A percentile compares a stretch with the other conserved stretches of the same genome.
phyloP scores from a whole-genome alignment of 2,797 vertebrate species.

The Linurgus olivaceus region DNA sequence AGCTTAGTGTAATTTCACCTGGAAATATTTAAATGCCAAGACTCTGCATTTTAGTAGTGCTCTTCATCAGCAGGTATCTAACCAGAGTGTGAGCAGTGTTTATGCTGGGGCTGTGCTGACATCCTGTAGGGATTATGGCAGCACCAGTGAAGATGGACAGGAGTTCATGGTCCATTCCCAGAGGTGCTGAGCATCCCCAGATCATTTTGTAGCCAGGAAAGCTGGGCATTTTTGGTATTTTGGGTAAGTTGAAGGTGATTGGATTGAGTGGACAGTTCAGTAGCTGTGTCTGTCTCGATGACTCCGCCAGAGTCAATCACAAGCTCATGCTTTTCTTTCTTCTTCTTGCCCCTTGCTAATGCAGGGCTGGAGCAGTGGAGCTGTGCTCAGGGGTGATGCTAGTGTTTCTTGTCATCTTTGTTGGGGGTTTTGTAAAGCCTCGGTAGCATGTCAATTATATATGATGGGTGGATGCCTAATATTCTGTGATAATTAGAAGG shows the following conservation, averaged over 20 bases:
- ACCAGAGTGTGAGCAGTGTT: not conserved
- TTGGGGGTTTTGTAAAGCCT: conserved; percentile 55
- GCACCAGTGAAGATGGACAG: fast-evolving
- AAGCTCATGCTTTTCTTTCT: not conserved
- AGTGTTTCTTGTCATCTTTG: conserved; percentile 56
- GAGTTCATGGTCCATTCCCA: not conserved
- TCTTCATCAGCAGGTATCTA: not conserved
- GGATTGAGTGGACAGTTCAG: not conserved
- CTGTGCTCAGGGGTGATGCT: conserved; percentile 12
- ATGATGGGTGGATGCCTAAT: conserved; percentile 66
- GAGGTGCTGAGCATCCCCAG: not conserved
- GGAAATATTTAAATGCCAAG: not conserved
- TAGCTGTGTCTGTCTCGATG: not conserved
- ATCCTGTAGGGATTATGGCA: fast-evolving
- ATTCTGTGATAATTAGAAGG: conserved; percentile 60
- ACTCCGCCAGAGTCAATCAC: fast-evolving
- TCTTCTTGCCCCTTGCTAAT: not conserved
- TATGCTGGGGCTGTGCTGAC: fast-evolving
- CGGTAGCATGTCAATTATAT: conserved; percentile 37
- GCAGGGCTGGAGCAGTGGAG: not conserved
- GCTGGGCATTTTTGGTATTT: not conserved
- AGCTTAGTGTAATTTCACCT: not conserved
- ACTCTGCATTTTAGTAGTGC: not conserved
- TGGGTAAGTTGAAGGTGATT: not conserved
- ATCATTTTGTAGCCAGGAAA: not conserved